Evolutionary conservation across 1,140 invertebrate species (phyloP), one percentile per base, ranked within the genome.

Genomic region (Nautilus pompilius): DNA sequence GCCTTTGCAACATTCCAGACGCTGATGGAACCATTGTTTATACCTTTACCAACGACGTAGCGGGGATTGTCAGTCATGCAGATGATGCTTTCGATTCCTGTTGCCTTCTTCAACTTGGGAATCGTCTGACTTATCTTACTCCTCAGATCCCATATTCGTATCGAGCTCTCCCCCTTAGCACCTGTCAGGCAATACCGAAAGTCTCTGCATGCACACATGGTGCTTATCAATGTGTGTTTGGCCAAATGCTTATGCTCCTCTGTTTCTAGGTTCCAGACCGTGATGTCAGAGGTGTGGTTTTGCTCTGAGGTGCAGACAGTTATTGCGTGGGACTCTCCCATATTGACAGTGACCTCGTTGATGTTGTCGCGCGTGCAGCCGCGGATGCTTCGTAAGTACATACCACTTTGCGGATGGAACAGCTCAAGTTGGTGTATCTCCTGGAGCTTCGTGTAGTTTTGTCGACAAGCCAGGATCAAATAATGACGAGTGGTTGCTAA

Each of bases 201-300:
- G 54, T 80, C 76, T 5, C 65, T 58, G 59, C 75, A 78, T 2
- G 74, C 79, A 1, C 70, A 63, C 26, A 79, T 63, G n/a, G 67
- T 65, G 45, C 73, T 72, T 15, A 77, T 68, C 2, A 71, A 67
- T 26, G 77, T 68, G 59, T 82, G 80, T n/a, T 62, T 63, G 13
- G 77, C 80, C 28, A 82, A 62, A 68, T 82, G 80, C 65, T 81
- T 82, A 63, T 82, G 80, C 46, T 81, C 79, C 63, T 82, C 79
- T 1, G 80, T 81, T 70, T 82, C 80, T 28, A 82, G 58, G 59
- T 82, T 82, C 78, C 78, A 82, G 0, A 80, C 61, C n/a, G 75
- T 74, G 22, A 82, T 72, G 65, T 81, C 73, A 8, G 79, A 76
- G 17, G 68, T 71, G 45, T 72, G 70, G 46, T 70, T 79, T 10